Evolutionary conservation across 2,797 vertebrate species (phyloP), one percentile per base, ranked within the genome.

Genomic region (Lepus townsendii): DNA sequence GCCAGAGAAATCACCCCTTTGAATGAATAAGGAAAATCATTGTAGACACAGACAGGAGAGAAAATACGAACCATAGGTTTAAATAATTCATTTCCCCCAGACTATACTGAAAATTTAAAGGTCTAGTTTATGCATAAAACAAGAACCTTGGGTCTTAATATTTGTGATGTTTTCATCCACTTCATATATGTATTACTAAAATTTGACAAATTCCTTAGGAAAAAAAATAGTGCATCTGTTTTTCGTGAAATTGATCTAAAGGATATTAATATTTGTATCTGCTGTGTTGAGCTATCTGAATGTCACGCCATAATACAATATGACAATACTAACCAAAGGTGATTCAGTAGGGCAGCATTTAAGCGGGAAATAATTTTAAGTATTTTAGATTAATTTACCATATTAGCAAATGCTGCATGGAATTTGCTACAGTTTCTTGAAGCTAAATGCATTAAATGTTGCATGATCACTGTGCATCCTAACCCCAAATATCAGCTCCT

Each of bases 341-440:
- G 57, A 91, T 89, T 93, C 65, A 69, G 42, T 52, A 50, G 92
- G 32, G 50, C 60, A 87, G 75, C 57, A 73, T 90, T 84, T 54
- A 1, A 7, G 11, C 1, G 24, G 27, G n/a, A 30, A 79, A 84
- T 30, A 83, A 93, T 83, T 88, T 86, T 32, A 92, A 95, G 69
- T 94, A 88, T 86, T 96, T 95, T 87, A 69, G 62, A 63, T 86
- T 90, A 72, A 86, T n/a, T 88, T 96, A 72, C 52, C 57, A 4
- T 60, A 94, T 78, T 88, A 90, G 65, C 32, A 8, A 93, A 26
- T 3, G 9, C 80, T 72, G 3, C 66, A 20, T 52, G 32, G n/a
- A 93, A 94, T 80, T 79, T 90, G 24, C 63, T 71, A 47, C 30
- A 79, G 42, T 30, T 77, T 89, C 84, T 92, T 72, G 22, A 80